A percentile compares a stretch with the other conserved stretches of the same genome.
phyloP scores from a whole-genome alignment of 1,140 invertebrate genomes.

The Drosophila burlai region DNA sequence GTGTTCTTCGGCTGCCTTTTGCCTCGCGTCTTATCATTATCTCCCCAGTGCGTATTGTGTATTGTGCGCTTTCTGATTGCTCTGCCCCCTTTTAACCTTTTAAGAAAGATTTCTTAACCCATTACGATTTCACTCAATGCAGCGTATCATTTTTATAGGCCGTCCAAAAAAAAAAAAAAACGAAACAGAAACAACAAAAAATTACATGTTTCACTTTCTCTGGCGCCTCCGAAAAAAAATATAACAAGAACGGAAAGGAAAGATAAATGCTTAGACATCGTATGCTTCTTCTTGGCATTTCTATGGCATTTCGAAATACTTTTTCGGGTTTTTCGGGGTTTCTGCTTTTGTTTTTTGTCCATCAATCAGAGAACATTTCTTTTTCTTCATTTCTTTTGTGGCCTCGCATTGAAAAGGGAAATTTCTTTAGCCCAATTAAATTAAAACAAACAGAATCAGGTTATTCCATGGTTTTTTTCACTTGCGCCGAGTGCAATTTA shows the following conservation, averaged over 20 bases:
- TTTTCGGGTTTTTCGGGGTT: constrained; percentile 23
- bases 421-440: constrained; percentile 51
- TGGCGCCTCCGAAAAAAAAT: constrained; percentile 54
- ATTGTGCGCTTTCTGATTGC: constrained; percentile 59
- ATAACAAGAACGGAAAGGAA: constrained; percentile 39
- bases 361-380: constrained; percentile 46
- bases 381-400: constrained; percentile 47
- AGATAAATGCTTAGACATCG: constrained; percentile 54
- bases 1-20: constrained; percentile 42
- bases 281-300: constrained; percentile 18
- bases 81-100: constrained; percentile 39
- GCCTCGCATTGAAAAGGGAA: constrained; percentile 58
- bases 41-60: constrained; percentile 37
- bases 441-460: constrained; percentile 33
- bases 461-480: constrained; percentile 4
- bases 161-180: constrained; percentile 36
- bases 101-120: constrained; percentile 75
- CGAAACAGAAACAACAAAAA: constrained; percentile 42
- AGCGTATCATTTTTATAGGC: constrained; percentile 75
- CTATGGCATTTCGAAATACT: constrained; percentile 40
- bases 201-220: constrained; percentile 83
- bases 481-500: constrained; percentile 9
- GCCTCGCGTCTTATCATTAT: constrained; percentile 69
- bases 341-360: constrained; percentile 34
- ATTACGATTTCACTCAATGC: constrained; percentile 82